Base-by-base conservation (phyloP, 2,888 invertebrate species). In the Drosophila atripex region DNA sequence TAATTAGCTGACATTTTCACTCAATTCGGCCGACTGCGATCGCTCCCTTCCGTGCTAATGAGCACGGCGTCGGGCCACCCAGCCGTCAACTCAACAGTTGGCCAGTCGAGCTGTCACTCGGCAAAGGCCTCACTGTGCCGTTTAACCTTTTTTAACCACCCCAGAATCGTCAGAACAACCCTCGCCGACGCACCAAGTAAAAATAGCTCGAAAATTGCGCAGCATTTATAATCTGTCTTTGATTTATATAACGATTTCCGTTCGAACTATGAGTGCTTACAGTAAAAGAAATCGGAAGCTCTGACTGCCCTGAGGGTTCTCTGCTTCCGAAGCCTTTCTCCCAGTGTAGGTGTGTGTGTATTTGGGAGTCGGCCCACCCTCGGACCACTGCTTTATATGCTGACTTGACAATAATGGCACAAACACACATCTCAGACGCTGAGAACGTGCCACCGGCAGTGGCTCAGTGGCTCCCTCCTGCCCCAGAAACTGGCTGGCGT, bases 181-280 rank as follows among this genome's bases (percentile, higher is more conserved):
- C 64, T 49, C 56, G 41, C 60, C 58, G 46, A 53, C 49, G 51
- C 54, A 60, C 55, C 60, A 49, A 32, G 46, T 43, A 65, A 77
- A 84, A 82, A 86, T 78, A 76, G 58, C 71, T 85, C 70, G 76
- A 83, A 77, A 87, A 88, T 78, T 84, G 87, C 84, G 80, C 75
- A 80, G 76, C 84, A 83, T 83, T 84, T 83, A 80, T 88, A 87
- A 88, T 87, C 82, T 80, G 84, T 76, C 82, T 80, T 84, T 88
- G 88, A 88, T 88, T 88, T 87, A 87, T 87, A 86, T 88, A 88
- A 88, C 87, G 87, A 88, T 88, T 88, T 88, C 88, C 87, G 87
- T 74, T 82, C 78, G 78, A 78, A 75, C 54, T 75, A 63, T 76
- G 64, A 51, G 38, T 52, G 63, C n/a, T 11, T 41, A 3, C 60